phyloP scores from a whole-genome alignment of 2,113 vertebrate species.

The Tragelaphus imberbis region DNA sequence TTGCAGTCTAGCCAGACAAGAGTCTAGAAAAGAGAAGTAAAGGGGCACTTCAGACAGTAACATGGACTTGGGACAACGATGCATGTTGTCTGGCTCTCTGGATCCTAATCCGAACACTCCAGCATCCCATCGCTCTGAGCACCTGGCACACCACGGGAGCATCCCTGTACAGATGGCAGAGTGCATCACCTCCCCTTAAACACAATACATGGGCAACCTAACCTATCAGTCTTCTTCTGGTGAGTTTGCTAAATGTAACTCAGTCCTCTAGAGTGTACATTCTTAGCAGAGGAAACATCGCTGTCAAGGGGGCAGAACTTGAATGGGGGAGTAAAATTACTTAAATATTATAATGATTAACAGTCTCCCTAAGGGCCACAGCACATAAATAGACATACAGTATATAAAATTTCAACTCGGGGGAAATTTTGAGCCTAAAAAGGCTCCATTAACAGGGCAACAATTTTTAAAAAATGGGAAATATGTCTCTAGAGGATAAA shows the following conservation, averaged over 20 bases:
- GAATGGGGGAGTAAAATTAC: neutral
- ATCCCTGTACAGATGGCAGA: neutral
- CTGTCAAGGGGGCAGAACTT: neutral
- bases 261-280: neutral
- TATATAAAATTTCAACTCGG: neutral
- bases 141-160: fast-evolving
- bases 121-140: neutral
- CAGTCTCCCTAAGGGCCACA: neutral
- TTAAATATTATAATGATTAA: neutral
- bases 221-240: neutral
- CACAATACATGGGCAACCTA: neutral
- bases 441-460: neutral
- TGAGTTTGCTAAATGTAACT: neutral
- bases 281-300: neutral
- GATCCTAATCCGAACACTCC: neutral
- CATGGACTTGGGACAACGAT: neutral
- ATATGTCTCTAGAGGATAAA: neutral
- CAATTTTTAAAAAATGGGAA: neutral
- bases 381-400: neutral
- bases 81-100: neutral
- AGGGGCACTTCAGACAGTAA: neutral
- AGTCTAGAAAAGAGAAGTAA: neutral
- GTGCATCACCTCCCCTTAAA: neutral
- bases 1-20: neutral
- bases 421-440: neutral